Evolutionary conservation across 2,113 vertebrate genomes (phyloP), one percentile per base, ranked within the genome.

Genomic region (Melanocharis versteri): DNA sequence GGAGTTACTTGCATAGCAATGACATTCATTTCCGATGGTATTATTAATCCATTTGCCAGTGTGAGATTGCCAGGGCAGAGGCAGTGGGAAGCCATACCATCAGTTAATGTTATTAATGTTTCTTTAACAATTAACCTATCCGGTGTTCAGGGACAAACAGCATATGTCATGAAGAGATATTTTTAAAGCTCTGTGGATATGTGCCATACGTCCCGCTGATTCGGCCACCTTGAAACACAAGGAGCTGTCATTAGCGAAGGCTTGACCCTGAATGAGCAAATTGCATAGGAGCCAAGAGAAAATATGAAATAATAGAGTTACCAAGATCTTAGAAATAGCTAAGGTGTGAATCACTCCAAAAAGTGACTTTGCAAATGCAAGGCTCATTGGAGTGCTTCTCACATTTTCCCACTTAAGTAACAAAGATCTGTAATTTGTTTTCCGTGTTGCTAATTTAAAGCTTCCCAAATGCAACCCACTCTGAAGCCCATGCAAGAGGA

Each of bases 11-110:
- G 86, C 87, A 97, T 97, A 95, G 81, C 95, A 97, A 95, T 58
- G 42, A 93, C 90, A 97, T 97, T 97, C 96, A 96, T 97, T 97
- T 98, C 95, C 95, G 89, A 97, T 97, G 95, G 95, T 94, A 97
- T 97, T 97, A 97, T 98, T 98, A 98, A 98, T 97, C 97, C 94
- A 94, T 98, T 96, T 97, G 78, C 88, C 86, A 97, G 83, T 95
- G 92, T 95, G 91, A 83, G 81, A 94, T 87, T 96, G 64, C 95
- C 73, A 87, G 85, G 92, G 91, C 90, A 96, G 91, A 96, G 70
- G 50, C 94, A 97, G 94, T 90, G 84, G 90, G 96, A 88, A 93
- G 70, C 77, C 92, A 75, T 72, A 53, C 37, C 88, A 89, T 73
- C 78, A 90, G 91, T 94, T 98, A 96, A 88, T 54, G 81, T 87